Conservation (phyloP, 1,140 invertebrate species). For the Calycopis cecrops region DNA sequence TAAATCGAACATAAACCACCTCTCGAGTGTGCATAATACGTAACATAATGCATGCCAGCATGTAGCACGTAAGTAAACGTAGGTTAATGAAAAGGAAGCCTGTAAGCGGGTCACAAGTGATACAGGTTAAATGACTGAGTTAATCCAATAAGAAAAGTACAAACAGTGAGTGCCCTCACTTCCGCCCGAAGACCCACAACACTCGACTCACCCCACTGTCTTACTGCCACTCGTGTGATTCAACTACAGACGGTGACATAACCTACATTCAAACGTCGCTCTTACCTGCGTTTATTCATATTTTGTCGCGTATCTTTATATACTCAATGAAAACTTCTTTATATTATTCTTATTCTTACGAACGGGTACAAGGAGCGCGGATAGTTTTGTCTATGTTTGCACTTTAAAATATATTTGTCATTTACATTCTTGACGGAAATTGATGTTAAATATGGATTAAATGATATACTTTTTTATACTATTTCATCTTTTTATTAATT, state of each 20-base stretch:
- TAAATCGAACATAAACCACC: not conserved
- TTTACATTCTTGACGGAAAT: too few species aligned
- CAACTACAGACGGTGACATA: conserved; percentile 27
- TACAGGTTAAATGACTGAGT: conserved; percentile 67
- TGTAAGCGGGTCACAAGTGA: conserved; percentile 66
- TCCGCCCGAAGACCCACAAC: conserved; percentile 67
- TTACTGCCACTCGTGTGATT: conserved; percentile 57
- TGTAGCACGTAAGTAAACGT: conserved; percentile 22
- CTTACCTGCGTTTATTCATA: too few species aligned
- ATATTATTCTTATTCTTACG: too few species aligned
- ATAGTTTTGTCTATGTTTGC: too few species aligned
- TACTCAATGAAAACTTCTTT: too few species aligned
- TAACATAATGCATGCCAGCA: conserved; percentile 2
- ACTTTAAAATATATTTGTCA: too few species aligned
- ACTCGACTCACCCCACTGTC: conserved; percentile 66
- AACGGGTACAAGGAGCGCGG: too few species aligned
- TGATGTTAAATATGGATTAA: too few species aligned
- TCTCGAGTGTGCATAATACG: not conserved
- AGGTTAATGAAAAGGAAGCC: conserved; percentile 64
- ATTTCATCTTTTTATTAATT: too few species aligned
- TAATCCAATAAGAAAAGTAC: conserved; percentile 73
- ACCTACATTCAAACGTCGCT: conserved; percentile 23
- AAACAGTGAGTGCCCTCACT: conserved; percentile 67
- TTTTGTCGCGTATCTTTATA: too few species aligned
- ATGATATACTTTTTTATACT: too few species aligned